Percentiles rank a stretch among this genome's conserved stretches.
phyloP scores from a whole-genome alignment of 1,140 invertebrate genomes.

The Hirudo medicinalis region DNA sequence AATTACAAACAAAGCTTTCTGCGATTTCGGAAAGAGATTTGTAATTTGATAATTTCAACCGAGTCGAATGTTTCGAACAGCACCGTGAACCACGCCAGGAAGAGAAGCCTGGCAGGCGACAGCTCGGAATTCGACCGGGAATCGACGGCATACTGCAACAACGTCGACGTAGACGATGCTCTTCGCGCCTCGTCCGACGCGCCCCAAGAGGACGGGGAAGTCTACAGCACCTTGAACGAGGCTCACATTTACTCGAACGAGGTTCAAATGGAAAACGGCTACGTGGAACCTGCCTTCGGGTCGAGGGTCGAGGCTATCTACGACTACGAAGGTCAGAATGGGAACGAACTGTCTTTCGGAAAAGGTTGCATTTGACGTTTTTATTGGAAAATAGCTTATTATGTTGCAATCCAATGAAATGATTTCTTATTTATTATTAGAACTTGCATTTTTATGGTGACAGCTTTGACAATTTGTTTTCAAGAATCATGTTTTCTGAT shows the following conservation, averaged over 20 bases:
- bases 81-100: not conserved
- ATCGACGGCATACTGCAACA: not conserved
- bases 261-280: not conserved
- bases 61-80: too few relatives aligned
- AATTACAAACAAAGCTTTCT: too few relatives aligned
- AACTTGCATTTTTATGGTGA: too few relatives aligned
- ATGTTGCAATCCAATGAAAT: too few relatives aligned
- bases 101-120: not conserved
- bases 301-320: conserved; percentile 85
- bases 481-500: too few relatives aligned
- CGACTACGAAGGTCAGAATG: conserved; percentile 88
- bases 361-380: conserved; percentile 53
- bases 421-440: too few relatives aligned
- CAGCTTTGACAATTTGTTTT: too few relatives aligned
- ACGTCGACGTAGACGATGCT: not conserved
- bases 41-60: too few relatives aligned
- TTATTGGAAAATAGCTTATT: too few relatives aligned
- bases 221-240: conserved; percentile 8
- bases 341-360: conserved; percentile 87
- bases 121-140: not conserved
- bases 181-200: not conserved
- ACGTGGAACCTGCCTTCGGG: conserved; percentile 41
- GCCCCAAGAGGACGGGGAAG: not conserved
- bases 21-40: too few relatives aligned
- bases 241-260: conserved; percentile 5